A percentile compares a stretch with the other conserved stretches of the same genome.
phyloP scores from a whole-genome alignment of 1,140 invertebrate genomes.

The Bombus waltoni region DNA sequence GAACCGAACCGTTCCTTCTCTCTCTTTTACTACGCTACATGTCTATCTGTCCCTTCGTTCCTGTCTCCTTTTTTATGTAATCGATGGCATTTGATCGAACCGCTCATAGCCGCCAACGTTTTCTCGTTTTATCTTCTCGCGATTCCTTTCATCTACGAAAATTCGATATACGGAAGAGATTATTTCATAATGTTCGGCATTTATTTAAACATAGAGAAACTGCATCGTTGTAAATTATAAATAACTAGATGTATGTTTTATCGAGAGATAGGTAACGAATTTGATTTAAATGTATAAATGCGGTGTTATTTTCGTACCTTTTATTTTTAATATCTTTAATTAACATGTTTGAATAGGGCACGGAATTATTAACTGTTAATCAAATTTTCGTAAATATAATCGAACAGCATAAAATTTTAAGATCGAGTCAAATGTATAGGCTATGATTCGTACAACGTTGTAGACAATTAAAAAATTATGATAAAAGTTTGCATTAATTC shows the following conservation, averaged over 20 bases:
- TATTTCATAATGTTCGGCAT: not conserved
- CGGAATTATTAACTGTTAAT: not conserved
- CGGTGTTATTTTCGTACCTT: not conserved
- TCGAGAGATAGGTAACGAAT: not conserved
- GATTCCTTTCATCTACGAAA: not conserved
- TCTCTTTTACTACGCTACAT: not conserved
- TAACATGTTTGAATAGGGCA: not conserved
- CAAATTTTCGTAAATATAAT: no score
- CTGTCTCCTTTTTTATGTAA: not conserved
- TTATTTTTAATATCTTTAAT: not conserved
- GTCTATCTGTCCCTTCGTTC: not conserved
- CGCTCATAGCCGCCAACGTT: not conserved
- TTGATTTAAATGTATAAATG: not conserved
- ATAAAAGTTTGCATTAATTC: no score
- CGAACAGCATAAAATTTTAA: no score
- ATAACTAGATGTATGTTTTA: no score
- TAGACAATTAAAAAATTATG: no score
- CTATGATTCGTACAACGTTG: no score
- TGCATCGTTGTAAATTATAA: no score
- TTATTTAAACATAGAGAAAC: not conserved
- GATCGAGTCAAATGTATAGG: no score
- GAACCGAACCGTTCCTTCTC: slow-evolving; percentile 19
- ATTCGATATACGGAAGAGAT: not conserved
- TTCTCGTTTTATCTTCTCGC: not conserved
- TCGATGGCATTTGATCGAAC: slow-evolving; percentile 9